Conservation (phyloP, 1,140 invertebrate species). For the Whitmania pigra region DNA sequence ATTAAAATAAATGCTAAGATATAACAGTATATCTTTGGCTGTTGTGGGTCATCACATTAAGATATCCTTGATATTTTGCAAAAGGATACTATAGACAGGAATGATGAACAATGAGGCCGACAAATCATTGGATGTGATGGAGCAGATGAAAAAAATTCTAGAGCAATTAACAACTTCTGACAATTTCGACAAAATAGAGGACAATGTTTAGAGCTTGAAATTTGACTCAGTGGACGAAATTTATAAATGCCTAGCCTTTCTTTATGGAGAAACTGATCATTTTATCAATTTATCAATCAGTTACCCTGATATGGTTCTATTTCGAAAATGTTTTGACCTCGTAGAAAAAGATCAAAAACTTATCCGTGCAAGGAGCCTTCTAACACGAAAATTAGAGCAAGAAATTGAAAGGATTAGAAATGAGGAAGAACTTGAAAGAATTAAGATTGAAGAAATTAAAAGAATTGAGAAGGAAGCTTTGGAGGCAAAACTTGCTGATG, state of each 20-base stretch:
- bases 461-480: too few species aligned
- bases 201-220: constrained; percentile 58
- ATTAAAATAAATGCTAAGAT: too few species aligned
- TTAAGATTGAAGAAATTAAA: too few species aligned
- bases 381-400: constrained; percentile 68
- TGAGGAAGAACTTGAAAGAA: too few species aligned
- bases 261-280: constrained; percentile 88
- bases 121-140: constrained; percentile 40
- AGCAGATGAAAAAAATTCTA: constrained; percentile 52
- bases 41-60: too few species aligned
- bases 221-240: constrained; percentile 69
- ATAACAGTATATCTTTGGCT: too few species aligned
- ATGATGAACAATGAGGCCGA: too few species aligned
- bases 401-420: too few species aligned
- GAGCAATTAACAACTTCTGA: constrained; percentile 91
- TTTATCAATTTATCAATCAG: constrained; percentile 72
- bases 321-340: too few species aligned
- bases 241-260: constrained; percentile 69
- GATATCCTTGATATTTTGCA: too few species aligned
- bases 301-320: constrained; percentile 63
- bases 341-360: constrained; percentile 29
- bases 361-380: constrained; percentile 63
- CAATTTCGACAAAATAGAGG: constrained; percentile 68
- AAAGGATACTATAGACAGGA: too few species aligned
- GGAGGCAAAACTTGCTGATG: too few species aligned